Percentiles rank a stretch among this genome's conserved stretches.
Conservation (phyloP, 2,113 vertebrate genomes). For the Ibidorhyncha struthersii region DNA sequence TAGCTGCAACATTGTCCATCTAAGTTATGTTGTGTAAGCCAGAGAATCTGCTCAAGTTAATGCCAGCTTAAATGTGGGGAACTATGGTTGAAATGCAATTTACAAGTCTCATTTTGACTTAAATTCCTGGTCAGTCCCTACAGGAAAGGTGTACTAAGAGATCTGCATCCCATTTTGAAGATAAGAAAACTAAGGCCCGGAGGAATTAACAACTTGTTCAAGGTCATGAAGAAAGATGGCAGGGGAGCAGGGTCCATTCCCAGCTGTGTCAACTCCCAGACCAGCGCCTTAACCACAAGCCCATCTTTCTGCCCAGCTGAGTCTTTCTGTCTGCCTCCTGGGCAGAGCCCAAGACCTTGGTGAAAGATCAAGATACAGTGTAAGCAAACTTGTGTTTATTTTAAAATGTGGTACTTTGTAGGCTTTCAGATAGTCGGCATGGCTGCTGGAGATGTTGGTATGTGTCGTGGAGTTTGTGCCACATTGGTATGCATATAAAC, state of each 20-base stretch:
- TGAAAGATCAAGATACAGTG: slow-evolving; percentile 32
- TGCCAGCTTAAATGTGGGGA: not conserved
- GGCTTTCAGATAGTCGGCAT: not conserved
- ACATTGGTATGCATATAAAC: not conserved
- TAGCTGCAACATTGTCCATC: not conserved
- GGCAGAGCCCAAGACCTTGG: slow-evolving; percentile 14
- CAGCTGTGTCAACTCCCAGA: slow-evolving; percentile 58
- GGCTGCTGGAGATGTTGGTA: not conserved
- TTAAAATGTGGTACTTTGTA: not conserved
- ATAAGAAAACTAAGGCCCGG: not conserved
- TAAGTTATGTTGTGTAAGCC: not conserved
- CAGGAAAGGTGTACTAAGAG: not conserved
- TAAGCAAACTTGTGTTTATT: slow-evolving; percentile 61
- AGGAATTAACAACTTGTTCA: not conserved
- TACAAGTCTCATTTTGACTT: not conserved
- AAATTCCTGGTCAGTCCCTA: not conserved
- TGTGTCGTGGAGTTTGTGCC: not conserved
- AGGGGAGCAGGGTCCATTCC: not conserved
- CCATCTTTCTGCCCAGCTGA: slow-evolving; percentile 2
- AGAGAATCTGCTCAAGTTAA: not conserved
- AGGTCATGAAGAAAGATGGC: not conserved
- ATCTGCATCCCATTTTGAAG: not conserved
- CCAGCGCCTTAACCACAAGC: slow-evolving; percentile 38
- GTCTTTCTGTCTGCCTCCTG: slow-evolving; percentile 47
- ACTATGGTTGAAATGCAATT: not conserved